These are phyloP conservation scores for Spodoptera frugiperda DNA, from an alignment of 1,140 invertebrate genomes.

Conservation along the genomic window DNA sequence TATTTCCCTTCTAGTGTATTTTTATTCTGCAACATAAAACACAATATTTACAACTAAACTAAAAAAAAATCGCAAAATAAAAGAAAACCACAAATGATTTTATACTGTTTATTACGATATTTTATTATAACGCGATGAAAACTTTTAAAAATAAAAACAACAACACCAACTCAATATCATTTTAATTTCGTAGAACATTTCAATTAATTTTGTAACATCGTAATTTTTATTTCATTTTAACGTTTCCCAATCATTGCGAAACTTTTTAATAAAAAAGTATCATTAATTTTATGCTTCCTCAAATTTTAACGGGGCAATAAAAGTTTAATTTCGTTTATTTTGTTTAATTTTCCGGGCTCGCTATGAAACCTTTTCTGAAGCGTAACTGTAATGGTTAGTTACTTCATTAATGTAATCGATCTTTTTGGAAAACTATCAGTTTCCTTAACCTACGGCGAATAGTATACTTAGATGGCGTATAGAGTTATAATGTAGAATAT, in stretches of 20 bases:
- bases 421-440: slow-evolving; percentile 17
- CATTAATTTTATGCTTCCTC: slow-evolving; percentile 18
- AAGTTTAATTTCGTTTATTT: neutral
- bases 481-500: too few species aligned
- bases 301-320: neutral
- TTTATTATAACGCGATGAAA: too few species aligned
- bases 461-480: too few species aligned
- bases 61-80: too few species aligned
- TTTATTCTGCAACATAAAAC: too few species aligned
- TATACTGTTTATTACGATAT: too few species aligned
- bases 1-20: too few species aligned
- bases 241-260: neutral
- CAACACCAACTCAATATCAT: neutral
- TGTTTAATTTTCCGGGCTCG: neutral
- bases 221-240: slow-evolving; percentile 11
- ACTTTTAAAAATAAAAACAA: too few species aligned
- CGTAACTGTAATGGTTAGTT: neutral
- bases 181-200: neutral
- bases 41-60: too few species aligned
- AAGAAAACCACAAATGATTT: too few species aligned
- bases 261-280: slow-evolving; percentile 6
- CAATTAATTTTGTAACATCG: slow-evolving; percentile 7
- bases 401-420: neutral
- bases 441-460: neutral
- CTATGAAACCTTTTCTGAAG: neutral